phyloP scores from a whole-genome alignment of 2,888 invertebrate species.

The Drosophila borealis region DNA sequence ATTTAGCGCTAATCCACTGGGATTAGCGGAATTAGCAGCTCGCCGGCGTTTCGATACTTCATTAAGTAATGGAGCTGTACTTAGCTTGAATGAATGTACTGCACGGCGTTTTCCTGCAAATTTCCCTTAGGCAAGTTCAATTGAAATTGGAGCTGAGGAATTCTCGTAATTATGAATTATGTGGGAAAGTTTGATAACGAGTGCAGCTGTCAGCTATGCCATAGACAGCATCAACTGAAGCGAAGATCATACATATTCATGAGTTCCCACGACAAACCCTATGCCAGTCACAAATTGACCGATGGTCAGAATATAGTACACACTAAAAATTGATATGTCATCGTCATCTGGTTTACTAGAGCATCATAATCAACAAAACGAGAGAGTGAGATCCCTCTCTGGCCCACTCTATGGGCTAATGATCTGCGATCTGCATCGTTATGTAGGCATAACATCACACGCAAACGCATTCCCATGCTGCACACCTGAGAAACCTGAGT shows the following conservation, averaged over 20 bases:
- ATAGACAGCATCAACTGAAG: slow-evolving; percentile 41
- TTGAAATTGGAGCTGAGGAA: slow-evolving; percentile 16
- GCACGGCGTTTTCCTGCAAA: slow-evolving; percentile 22
- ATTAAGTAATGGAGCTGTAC: slow-evolving; percentile 67
- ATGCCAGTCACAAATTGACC: slow-evolving; percentile 30
- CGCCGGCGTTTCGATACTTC: slow-evolving; percentile 61
- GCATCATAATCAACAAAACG: slow-evolving; percentile 54
- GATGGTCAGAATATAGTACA: slow-evolving; percentile 16
- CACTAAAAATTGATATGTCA: slow-evolving; percentile 75
- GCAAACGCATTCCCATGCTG: slow-evolving; percentile 81
- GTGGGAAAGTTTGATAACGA: slow-evolving; percentile 27
- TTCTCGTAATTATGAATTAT: slow-evolving; percentile 3
- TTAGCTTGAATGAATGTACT: slow-evolving; percentile 60
- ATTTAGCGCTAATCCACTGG: slow-evolving; percentile 70
- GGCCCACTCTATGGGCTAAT: slow-evolving; percentile 47
- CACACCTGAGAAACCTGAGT: slow-evolving; percentile 59
- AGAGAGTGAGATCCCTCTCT: not conserved
- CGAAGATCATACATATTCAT: slow-evolving; percentile 55
- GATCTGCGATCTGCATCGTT: slow-evolving; percentile 56
- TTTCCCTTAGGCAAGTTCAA: slow-evolving; percentile 22
- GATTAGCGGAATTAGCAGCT: slow-evolving; percentile 53
- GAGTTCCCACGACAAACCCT: slow-evolving; percentile 72
- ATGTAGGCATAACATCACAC: slow-evolving; percentile 70
- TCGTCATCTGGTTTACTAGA: slow-evolving; percentile 82
- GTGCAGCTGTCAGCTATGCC: slow-evolving; percentile 19